Base-by-base conservation (phyloP, 2,797 vertebrate species). In the Enoplosus armatus region DNA sequence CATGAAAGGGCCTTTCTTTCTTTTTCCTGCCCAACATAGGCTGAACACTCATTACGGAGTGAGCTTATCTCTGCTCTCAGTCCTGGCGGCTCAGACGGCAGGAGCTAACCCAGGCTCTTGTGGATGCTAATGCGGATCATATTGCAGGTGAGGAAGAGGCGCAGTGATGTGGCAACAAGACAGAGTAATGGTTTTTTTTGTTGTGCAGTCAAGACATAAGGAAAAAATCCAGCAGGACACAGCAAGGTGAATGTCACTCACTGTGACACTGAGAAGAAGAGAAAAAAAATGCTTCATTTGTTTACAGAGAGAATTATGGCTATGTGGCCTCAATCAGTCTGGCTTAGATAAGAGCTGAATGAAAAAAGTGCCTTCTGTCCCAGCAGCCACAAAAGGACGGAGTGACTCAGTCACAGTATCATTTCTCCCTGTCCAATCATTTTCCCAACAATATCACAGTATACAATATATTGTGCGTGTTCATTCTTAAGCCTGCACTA, bases 51-150 rank as follows among this genome's bases (percentile, higher is more conserved):
- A 85, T 93, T 87, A 90, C 68, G 1, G 71, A 68, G 61, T 3
- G 78, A 56, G 89, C 89, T 93, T 92, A 92, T 92, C 92, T 92
- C 85, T 67, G 63, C 73, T 77, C 83, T 87, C 89, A 82, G 82
- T 79, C 50, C 86, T 64, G 87, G 89, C 79, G 41, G 68, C 78
- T 68, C 59, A 35, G 83, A 87, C 85, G 53, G 83, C 62, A 1
- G 60, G 84, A 83, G 79, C 83, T 82, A 43, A 72, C 78, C 84
- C 69, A 10, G 81, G 75, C 83, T 72, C 79, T 50, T 83, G 84
- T 27, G 75, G 89, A 91, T 86, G 87, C 87, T 92, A 89, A 92
- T 90, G 79, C 77, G 83, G 89, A 92, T 92, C 86, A 75, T 84
- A 90, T 89, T 92, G 81, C 90, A 88, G 79, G 87, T 88, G 87